A percentile compares a stretch with the other conserved stretches of the same genome.
Evolutionary conservation across 2,113 vertebrate genomes (phyloP).

Genomic region (Podarcis cretensis): DNA sequence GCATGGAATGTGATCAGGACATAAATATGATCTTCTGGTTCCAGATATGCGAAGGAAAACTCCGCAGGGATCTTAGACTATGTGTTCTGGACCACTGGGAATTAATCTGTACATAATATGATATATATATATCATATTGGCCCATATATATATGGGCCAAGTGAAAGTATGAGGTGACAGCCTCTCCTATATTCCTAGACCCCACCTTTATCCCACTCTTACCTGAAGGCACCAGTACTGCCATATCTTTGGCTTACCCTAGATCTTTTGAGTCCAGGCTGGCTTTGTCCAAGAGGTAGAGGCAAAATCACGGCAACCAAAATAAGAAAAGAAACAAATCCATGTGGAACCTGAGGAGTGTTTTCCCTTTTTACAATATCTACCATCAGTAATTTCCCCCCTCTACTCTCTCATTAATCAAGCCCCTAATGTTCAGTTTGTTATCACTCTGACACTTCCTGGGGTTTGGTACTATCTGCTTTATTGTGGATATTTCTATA

Average conservation of each 20-base stretch:
- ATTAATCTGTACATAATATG: no score
- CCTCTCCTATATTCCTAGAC: not conserved
- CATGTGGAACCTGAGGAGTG: not conserved
- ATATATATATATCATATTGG: no score
- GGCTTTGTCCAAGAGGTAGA: not conserved
- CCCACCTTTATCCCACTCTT: not conserved
- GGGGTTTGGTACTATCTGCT: conserved; percentile 38
- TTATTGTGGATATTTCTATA: conserved; percentile 60
- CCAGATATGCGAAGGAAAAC: not conserved
- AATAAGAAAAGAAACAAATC: not conserved
- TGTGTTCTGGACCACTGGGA: not conserved
- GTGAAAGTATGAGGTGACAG: no score
- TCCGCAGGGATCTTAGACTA: not conserved
- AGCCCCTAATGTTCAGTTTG: conserved; percentile 34
- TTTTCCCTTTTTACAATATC: conserved; percentile 39
- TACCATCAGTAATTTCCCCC: conserved; percentile 2
- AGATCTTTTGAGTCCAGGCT: not conserved
- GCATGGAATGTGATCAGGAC: no score
- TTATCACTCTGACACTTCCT: conserved; percentile 42
- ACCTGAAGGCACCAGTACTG: not conserved
- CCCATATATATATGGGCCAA: no score
- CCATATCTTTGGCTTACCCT: not conserved
- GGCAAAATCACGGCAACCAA: not conserved
- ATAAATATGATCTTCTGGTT: no score
- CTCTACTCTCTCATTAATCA: conserved; percentile 40